A percentile compares a stretch with the other conserved stretches of the same genome.
These are phyloP conservation scores for Ptychodera flava DNA, from an alignment of 35 echinoderm and acorn worm genomes.

Conservation along the genomic window DNA sequence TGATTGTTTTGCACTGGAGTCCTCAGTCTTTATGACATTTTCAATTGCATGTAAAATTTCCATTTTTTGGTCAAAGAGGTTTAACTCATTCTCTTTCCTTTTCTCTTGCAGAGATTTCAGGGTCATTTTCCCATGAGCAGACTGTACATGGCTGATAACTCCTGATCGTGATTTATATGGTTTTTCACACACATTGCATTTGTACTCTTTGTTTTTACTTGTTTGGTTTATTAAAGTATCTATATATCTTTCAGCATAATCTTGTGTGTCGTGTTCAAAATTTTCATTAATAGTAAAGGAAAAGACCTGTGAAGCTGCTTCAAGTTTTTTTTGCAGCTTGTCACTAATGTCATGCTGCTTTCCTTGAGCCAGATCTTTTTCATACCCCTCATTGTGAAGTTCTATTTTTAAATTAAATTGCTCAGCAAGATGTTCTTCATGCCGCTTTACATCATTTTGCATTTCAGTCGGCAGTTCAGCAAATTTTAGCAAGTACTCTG, in stretches of 20 bases:
- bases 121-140: not conserved
- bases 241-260: not conserved
- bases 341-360: not conserved
- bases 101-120: not conserved
- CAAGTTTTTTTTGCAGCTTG: not conserved
- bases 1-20: not conserved
- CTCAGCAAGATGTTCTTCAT: not conserved
- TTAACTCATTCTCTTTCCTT: too few relatives aligned
- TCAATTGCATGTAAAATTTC: not conserved
- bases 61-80: not conserved
- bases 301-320: not conserved
- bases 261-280: not conserved
- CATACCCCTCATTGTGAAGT: not conserved
- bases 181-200: not conserved
- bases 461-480: not conserved
- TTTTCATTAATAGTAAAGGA: not conserved
- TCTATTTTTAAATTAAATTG: not conserved
- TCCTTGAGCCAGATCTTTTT: not conserved
- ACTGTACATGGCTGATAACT: not conserved
- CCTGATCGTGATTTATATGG: not conserved
- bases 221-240: not conserved
- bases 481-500: not conserved
- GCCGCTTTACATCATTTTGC: not conserved
- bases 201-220: not conserved
- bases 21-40: not conserved